Percentiles rank a stretch among this genome's conserved stretches.
Evolutionary conservation across 2,797 vertebrate genomes (phyloP).

Genomic region (Pseudochirops cupreus): DNA sequence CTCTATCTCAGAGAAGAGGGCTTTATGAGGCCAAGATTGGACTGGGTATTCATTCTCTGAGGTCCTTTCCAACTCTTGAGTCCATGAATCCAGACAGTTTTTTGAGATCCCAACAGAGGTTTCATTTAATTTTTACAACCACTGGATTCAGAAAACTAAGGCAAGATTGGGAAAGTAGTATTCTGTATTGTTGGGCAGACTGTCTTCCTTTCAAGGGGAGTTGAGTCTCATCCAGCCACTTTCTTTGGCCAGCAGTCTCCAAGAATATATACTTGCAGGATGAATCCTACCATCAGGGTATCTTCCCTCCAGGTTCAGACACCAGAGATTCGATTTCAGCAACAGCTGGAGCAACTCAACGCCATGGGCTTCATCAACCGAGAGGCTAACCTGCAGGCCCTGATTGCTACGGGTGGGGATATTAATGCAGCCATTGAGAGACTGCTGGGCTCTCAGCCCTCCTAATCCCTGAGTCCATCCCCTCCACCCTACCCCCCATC

Average conservation of each 20-base stretch:
- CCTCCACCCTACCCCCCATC: conserved; percentile 26
- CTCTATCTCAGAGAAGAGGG: background rate
- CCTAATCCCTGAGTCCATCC: conserved; percentile 85
- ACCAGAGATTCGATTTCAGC: conserved; percentile 97
- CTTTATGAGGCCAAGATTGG: background rate
- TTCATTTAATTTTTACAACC: background rate
- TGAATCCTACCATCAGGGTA: background rate
- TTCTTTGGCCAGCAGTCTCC: background rate
- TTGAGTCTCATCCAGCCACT: background rate
- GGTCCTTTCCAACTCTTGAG: background rate
- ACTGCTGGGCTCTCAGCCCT: conserved; percentile 99
- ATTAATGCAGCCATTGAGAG: conserved; percentile 99
- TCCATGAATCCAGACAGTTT: background rate
- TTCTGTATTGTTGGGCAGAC: background rate
- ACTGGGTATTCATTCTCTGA: background rate
- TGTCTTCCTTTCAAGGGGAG: background rate
- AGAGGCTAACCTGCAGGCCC: conserved; percentile 98
- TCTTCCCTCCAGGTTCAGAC: conserved; percentile 87
- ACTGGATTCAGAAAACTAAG: background rate
- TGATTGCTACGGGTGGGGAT: conserved; percentile 98
- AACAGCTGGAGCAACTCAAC: conserved; percentile 97
- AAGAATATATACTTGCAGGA: background rate
- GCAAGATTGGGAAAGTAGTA: background rate
- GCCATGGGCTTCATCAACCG: conserved; percentile 99
- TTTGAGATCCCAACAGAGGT: background rate